Evolutionary conservation across 2,888 invertebrate species (phyloP), one percentile per base, ranked within the genome.

Genomic region (Scelioninae gen. 1): DNA sequence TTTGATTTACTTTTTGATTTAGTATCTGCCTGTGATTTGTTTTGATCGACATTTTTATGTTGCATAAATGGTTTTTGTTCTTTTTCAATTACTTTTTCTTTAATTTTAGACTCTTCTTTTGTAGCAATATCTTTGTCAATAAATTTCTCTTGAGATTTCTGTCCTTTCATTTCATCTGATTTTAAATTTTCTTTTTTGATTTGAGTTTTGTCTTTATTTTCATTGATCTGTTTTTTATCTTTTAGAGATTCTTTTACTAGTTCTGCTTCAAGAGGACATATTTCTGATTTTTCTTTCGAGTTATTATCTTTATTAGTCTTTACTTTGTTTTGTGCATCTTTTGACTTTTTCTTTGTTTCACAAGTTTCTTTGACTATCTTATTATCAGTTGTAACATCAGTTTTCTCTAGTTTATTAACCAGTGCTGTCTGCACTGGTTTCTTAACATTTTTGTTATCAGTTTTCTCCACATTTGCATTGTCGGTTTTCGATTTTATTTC

Each of bases 11-110:
- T 8, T 47, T 78, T 72, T 7, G 23, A 9, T 80, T 81, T 60
- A 15, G 38, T 47, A 53, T 66, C 66, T 31, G 32, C 47, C n/a
- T 29, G 63, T 16, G 31, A 8, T 51, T 56, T 82, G 86, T 8
- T 84, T 84, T 76, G 86, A 87, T 10, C 85, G 80, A 51, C 85
- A 84, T 34, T 84, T 87, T 51, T n/a, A 7, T 60, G 6, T 40
- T 56, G 38, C 8, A 5, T 7, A 7, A 11, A 38, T 40, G 40
- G 15, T 43, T 43, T 40, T 6, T 11, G 7, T 60, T 43, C 43
- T 13, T 23, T 40, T 16, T 38, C 9, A 23, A 23, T n/a, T n/a
- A n/a, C 0, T 53, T 53, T 53, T 32, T 32, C 32, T 53, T 53
- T 23, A 4, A 1, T n/a, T 16, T n/a, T 53, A 79, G 86, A 8